Conservation (phyloP, 2,888 invertebrate species). For the Abscondita cerata region DNA sequence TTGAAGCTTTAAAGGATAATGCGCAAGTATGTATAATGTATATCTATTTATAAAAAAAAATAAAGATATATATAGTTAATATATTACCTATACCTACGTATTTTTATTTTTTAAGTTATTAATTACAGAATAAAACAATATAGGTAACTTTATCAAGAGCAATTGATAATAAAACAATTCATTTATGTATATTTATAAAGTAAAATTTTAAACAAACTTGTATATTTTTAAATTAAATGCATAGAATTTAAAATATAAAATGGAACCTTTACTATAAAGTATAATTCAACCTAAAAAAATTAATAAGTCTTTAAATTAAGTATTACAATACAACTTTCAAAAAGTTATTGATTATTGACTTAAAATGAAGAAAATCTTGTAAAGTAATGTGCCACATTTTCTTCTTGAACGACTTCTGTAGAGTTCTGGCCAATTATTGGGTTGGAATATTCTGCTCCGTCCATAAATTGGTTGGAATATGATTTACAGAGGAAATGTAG, state of each 20-base stretch:
- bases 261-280: no score
- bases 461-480: background rate
- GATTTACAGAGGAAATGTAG: slow-evolving; percentile 1
- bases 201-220: background rate
- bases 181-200: no score
- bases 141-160: no score
- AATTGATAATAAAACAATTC: no score
- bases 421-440: background rate
- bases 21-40: no score
- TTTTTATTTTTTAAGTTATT: background rate
- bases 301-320: background rate
- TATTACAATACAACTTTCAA: background rate
- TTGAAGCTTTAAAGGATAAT: no score
- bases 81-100: background rate
- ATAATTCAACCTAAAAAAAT: no score
- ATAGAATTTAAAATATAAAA: background rate
- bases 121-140: no score
- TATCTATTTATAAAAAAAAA: no score
- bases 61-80: background rate
- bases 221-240: no score
- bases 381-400: background rate
- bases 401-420: background rate
- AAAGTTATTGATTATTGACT: background rate
- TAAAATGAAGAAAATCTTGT: slow-evolving; percentile 3
- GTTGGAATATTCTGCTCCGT: background rate